Base-by-base conservation (phyloP, 2,113 vertebrate genomes). In the Misgurnus anguillicaudatus region DNA sequence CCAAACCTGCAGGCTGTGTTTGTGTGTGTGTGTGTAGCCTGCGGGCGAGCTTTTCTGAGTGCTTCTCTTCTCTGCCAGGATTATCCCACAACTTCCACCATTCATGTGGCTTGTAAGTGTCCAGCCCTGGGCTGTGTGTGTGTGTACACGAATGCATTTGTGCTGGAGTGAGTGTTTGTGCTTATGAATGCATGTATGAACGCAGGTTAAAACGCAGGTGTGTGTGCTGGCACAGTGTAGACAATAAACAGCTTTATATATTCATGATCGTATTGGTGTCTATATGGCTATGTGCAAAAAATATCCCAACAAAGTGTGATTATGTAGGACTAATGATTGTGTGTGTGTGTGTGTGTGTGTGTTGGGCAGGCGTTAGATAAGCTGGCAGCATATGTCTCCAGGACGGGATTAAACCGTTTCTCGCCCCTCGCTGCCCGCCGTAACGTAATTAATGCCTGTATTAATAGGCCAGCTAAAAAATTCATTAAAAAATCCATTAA, bases 401-500 rank as follows among this genome's bases (percentile, higher is more conserved):
- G 97, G 97, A 96, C 94, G 96, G 96, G 97, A 99, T 98, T 99
- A 98, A 94, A 95, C 94, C 93, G 94, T 55, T 51, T 58, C 74
- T 66, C 79, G 36, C 71, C 71, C 55, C 70, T 78, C 95, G 94
- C 86, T 95, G 93, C 94, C 94, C 70, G 62, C 74, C 75, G 31
- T 80, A 77, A 77, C 95, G 95, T 96, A 97, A 98, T 98, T 99
- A 98, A 99, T 98, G 96, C 95, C 95, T 97, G 98, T 99, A 98
- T 98, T 99, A 98, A 99, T 99, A 98, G 97, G 94, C 93, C 94
- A 95, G 95, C 97, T 99, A 97, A 98, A 97, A 98, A 99, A 98
- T 97, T 98, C 97, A 98, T 98, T 98, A 98, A 99, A 99, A 99
- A 98, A 98, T 98, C 96, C 96, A 98, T 99, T 98, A 98, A 99